These are phyloP conservation scores for Lycaon pictus DNA, from an alignment of 2,113 vertebrate species.

Conservation along the genomic window DNA sequence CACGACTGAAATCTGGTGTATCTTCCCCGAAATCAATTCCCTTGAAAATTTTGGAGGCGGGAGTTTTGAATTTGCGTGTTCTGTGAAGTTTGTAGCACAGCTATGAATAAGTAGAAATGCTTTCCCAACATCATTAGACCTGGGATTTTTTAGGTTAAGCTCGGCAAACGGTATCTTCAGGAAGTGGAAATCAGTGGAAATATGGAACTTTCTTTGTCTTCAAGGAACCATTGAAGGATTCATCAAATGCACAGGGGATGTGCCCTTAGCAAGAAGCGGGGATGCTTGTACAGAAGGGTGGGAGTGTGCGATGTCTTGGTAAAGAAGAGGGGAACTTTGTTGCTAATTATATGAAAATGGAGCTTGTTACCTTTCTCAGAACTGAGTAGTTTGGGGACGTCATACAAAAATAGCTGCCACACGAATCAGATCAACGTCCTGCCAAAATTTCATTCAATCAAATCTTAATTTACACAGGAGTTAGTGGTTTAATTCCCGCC, in stretches of 20 bases:
- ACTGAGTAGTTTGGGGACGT: neutral
- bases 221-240: neutral
- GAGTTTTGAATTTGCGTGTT: neutral
- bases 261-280: neutral
- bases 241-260: neutral
- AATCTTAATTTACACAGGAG: neutral
- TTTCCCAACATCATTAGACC: constrained; percentile 32
- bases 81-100: neutral
- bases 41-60: neutral
- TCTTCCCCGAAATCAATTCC: constrained; percentile 20
- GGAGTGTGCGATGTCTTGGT: neutral
- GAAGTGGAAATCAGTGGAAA: neutral
- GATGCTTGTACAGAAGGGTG: neutral
- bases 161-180: neutral
- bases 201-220: constrained; percentile 39
- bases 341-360: neutral
- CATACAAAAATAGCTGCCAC: neutral
- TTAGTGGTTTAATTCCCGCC: neutral
- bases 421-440: neutral
- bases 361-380: neutral
- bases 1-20: neutral
- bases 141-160: neutral
- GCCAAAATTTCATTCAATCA: neutral
- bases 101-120: neutral
- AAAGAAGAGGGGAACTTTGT: neutral